phyloP scores from a whole-genome alignment of 2,797 vertebrate genomes.

The Bucorvus abyssinicus region DNA sequence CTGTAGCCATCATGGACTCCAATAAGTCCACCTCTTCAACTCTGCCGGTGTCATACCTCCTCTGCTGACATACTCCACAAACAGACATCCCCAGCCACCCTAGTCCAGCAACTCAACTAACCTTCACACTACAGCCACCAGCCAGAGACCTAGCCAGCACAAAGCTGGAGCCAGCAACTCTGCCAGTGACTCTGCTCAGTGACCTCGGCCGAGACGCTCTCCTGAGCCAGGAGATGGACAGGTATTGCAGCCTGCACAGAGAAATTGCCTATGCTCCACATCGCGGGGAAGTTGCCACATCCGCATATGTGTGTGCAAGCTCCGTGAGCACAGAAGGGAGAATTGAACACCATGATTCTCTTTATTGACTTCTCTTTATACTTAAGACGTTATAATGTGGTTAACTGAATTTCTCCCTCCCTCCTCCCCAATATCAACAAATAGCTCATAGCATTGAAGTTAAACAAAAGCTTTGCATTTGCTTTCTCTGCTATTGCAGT shows the following conservation, averaged over 20 bases:
- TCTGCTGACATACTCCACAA: background rate
- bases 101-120: background rate
- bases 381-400: background rate
- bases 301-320: background rate
- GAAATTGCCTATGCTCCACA: fast-evolving
- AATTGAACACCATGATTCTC: background rate
- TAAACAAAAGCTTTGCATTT: slow-evolving; percentile 31
- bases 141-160: fast-evolving
- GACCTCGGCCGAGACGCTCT: fast-evolving
- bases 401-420: background rate
- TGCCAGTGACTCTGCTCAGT: background rate
- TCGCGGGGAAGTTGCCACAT: fast-evolving
- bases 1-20: background rate
- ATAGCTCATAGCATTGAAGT: background rate
- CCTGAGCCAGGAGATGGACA: background rate
- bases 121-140: background rate
- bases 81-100: background rate
- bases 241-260: background rate
- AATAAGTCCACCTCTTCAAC: background rate
- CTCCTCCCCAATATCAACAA: background rate
- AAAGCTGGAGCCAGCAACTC: background rate
- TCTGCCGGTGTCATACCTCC: background rate
- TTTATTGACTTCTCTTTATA: background rate
- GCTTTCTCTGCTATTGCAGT: background rate
- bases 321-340: background rate